Percentiles rank a stretch among this genome's conserved stretches.
Evolutionary conservation across 1,140 invertebrate genomes (phyloP).

Genomic region (Arctopsyche grandis): DNA sequence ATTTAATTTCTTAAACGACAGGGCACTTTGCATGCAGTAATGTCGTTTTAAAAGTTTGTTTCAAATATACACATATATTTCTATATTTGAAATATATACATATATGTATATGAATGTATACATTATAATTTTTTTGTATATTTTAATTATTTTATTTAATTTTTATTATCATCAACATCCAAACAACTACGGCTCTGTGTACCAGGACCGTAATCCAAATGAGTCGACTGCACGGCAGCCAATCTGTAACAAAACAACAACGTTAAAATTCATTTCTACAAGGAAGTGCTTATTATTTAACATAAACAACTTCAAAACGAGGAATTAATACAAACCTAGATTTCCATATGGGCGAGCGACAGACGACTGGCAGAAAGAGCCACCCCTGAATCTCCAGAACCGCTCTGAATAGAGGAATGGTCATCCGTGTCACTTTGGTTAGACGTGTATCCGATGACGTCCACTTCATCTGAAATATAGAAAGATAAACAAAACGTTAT

Average conservation of each 20-base stretch:
- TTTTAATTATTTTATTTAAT: constrained; percentile 50
- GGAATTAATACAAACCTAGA: constrained; percentile 55
- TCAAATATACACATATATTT: constrained; percentile 19
- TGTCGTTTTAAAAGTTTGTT: constrained; percentile 27
- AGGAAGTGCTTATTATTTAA: too few species aligned
- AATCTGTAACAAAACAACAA: constrained; percentile 47
- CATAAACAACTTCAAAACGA: not conserved
- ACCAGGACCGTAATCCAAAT: constrained; percentile 39
- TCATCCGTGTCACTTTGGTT: constrained; percentile 88
- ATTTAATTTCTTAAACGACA: constrained; percentile 49
- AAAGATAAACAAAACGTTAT: constrained; percentile 38
- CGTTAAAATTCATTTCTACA: too few species aligned
- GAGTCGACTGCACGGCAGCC: constrained; percentile 51
- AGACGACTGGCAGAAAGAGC: constrained; percentile 78
- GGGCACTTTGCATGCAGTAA: constrained; percentile 48
- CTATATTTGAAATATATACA: not conserved
- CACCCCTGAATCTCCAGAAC: constrained; percentile 81
- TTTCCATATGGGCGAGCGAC: constrained; percentile 68
- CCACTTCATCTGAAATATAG: constrained; percentile 82
- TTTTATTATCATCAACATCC: constrained; percentile 44
- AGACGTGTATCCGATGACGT: constrained; percentile 87
- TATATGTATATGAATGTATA: constrained; percentile 18
- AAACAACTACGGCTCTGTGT: constrained; percentile 38
- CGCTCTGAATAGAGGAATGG: constrained; percentile 80
- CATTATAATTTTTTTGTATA: constrained; percentile 42